Conservation (phyloP, 2,113 vertebrate species). For the Upupa epops region DNA sequence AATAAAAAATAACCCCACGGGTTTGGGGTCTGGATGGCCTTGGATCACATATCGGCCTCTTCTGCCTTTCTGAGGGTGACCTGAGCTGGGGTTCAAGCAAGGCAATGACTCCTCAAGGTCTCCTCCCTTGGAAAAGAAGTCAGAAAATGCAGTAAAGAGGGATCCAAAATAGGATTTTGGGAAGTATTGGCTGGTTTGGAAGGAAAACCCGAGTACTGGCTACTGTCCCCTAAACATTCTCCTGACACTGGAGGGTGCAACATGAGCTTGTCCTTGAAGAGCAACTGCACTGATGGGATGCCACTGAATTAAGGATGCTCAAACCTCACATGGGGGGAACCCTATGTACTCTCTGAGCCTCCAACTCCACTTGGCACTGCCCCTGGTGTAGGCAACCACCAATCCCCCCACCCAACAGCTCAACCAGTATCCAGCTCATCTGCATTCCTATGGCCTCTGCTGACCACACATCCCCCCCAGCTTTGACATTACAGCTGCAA, state of each 20-base stretch:
- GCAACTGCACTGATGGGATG: accelerated
- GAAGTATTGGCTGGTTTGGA: neutral
- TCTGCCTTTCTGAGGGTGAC: neutral
- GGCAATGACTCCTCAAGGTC: neutral
- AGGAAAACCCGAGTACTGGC: neutral
- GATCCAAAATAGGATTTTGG: neutral
- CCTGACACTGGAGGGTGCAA: accelerated
- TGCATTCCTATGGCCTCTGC: too few relatives aligned
- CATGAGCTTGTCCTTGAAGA: neutral
- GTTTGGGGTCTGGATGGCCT: accelerated
- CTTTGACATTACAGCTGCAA: too few relatives aligned
- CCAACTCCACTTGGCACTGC: neutral
- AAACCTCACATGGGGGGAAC: neutral
- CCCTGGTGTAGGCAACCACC: neutral
- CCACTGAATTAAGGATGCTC: neutral
- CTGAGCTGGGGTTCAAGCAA: neutral
- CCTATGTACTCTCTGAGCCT: too few relatives aligned
- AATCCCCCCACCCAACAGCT: too few relatives aligned
- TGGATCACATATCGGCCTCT: accelerated
- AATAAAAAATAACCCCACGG: neutral
- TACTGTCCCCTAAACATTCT: accelerated
- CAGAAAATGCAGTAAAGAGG: neutral
- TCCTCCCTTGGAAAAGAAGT: neutral
- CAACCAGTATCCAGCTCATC: too few relatives aligned
- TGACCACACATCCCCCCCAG: too few relatives aligned